Evolutionary conservation across 2,797 vertebrate species (phyloP).

Genomic region (Epinephelus awoara): DNA sequence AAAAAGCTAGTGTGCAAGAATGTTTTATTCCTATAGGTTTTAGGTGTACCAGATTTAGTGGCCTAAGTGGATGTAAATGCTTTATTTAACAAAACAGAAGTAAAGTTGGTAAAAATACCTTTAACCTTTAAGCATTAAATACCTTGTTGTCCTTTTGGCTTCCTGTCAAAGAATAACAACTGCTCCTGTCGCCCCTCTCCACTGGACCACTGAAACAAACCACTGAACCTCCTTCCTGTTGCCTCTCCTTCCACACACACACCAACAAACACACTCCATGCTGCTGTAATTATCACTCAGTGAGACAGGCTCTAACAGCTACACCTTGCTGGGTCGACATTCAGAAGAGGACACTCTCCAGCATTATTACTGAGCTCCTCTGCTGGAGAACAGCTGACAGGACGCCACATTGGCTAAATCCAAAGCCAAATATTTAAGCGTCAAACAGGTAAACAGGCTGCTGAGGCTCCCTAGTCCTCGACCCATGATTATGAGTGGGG

Average conservation of each 20-base stretch:
- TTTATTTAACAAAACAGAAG: background rate
- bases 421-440: constrained; percentile 70
- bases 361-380: constrained; percentile 50
- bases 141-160: constrained; percentile 22
- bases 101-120: background rate
- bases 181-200: background rate
- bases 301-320: constrained; percentile 46
- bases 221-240: constrained; percentile 30
- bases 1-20: no score
- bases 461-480: background rate
- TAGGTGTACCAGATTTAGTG: background rate
- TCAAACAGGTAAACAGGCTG: constrained; percentile 68
- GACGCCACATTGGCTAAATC: constrained; percentile 46
- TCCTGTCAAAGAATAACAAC: constrained; percentile 2
- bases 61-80: background rate
- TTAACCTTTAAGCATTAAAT: background rate
- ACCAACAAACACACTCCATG: constrained; percentile 7
- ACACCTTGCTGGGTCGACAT: constrained; percentile 51
- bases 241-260: constrained; percentile 20
- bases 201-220: constrained; percentile 30
- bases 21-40: background rate
- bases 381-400: constrained; percentile 38
- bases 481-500: constrained; percentile 26
- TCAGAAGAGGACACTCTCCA: constrained; percentile 56
- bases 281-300: constrained; percentile 57